A percentile compares a stretch with the other conserved stretches of the same genome.
phyloP scores from a whole-genome alignment of 2,888 invertebrate species.

The Drosophila sordidula region DNA sequence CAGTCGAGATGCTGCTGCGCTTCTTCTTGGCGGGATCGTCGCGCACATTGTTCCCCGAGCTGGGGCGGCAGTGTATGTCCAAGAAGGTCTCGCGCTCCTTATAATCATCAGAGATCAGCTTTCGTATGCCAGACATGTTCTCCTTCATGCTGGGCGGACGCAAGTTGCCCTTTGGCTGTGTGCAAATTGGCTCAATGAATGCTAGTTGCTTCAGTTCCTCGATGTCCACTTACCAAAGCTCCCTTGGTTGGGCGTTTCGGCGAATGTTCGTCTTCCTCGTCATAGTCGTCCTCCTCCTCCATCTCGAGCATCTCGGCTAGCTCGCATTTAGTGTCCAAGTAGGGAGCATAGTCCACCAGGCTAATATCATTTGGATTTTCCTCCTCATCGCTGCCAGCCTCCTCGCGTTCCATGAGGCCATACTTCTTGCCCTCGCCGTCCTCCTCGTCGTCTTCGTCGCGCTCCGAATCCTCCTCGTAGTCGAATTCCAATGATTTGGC shows the following conservation, averaged over 20 bases:
- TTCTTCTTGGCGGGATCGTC: conserved; percentile 63
- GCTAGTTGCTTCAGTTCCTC: too few relatives aligned
- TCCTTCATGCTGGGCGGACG: conserved; percentile 67
- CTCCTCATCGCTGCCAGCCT: conserved; percentile 45
- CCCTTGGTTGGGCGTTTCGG: conserved; percentile 23
- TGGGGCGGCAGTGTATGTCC: conserved; percentile 83
- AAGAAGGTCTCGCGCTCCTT: conserved; percentile 83
- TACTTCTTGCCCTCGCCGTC: conserved; percentile 27
- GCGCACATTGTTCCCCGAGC: conserved; percentile 62
- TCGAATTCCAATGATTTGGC: conserved; percentile 62
- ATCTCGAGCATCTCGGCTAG: conserved; percentile 52
- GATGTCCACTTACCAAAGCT: conserved; percentile 15
- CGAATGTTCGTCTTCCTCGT: conserved; percentile 32
- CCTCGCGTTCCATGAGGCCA: conserved; percentile 36
- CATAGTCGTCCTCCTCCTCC: conserved; percentile 46
- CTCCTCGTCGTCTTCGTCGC: conserved; percentile 40
- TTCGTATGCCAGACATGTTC: conserved; percentile 79
- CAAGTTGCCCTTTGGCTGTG: conserved; percentile 39
- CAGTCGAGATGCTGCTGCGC: conserved; percentile 49
- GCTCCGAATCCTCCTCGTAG: conserved; percentile 55
- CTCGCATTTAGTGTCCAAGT: conserved; percentile 51
- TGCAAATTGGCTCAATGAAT: neutral
- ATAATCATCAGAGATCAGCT: conserved; percentile 83
- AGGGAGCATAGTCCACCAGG: conserved; percentile 42
- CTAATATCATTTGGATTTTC: conserved; percentile 44